Evolutionary conservation across 2,797 vertebrate species (phyloP).

Genomic region (Cossypha dichroa): DNA sequence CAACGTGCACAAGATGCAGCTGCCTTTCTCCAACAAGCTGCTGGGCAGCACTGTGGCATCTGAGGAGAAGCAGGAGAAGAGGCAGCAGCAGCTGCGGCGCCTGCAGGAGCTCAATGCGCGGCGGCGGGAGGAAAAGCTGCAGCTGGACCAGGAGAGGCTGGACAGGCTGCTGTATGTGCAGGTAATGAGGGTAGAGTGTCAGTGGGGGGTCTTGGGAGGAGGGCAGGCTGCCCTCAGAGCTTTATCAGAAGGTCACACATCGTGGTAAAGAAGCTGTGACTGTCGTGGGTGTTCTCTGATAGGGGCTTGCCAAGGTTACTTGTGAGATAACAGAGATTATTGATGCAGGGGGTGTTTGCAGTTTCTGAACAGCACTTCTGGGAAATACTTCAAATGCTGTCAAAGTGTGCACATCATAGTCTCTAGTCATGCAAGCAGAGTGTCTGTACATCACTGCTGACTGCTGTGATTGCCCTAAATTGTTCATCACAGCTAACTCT

Average conservation of each 20-base stretch:
- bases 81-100: slow-evolving; percentile 90
- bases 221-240: not conserved
- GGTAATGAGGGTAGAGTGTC: slow-evolving; percentile 59
- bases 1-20: slow-evolving; percentile 94
- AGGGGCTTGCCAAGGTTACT: not conserved
- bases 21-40: slow-evolving; percentile 90
- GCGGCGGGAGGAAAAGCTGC: slow-evolving; percentile 90
- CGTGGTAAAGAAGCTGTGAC: not conserved
- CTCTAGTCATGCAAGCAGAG: not conserved
- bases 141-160: slow-evolving; percentile 91
- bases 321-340: not conserved
- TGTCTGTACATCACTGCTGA: not conserved
- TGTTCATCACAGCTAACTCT: not conserved
- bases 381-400: not conserved
- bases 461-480: not conserved
- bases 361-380: not conserved
- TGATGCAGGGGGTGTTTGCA: not conserved
- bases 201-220: not conserved
- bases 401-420: fast-evolving
- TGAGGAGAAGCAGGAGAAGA: slow-evolving; percentile 91
- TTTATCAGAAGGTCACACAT: not conserved
- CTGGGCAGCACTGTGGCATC: slow-evolving; percentile 83
- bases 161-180: slow-evolving; percentile 88
- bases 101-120: slow-evolving; percentile 93
- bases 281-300: not conserved